A percentile compares a stretch with the other conserved stretches of the same genome.
Conservation (phyloP, 2,113 vertebrate genomes). For the Microtus montanus region DNA sequence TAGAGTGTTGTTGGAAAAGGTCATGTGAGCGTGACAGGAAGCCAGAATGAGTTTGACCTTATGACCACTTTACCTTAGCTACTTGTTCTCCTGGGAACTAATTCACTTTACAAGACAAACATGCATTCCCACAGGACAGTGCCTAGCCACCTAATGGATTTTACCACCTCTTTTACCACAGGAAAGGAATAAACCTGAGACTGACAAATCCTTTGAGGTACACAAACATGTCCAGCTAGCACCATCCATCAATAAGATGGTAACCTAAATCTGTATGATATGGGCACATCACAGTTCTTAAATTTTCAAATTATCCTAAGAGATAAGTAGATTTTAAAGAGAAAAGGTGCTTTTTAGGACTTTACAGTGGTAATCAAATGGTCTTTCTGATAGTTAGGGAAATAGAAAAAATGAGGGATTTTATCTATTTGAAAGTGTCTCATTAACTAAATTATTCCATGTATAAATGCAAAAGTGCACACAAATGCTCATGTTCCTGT, state of each 20-base stretch:
- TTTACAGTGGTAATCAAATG: neutral
- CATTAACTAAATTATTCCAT: neutral
- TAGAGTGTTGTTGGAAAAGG: neutral
- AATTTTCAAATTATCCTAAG: neutral
- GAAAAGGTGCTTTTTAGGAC: neutral
- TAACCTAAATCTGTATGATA: accelerated
- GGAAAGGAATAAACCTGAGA: no score
- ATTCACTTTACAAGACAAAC: neutral
- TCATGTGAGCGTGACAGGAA: neutral
- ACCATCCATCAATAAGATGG: neutral
- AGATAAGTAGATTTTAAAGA: neutral
- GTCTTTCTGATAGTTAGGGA: neutral
- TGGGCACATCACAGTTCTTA: neutral
- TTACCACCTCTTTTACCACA: neutral
- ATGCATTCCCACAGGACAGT: neutral
- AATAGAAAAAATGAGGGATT: neutral
- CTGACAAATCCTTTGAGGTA: neutral
- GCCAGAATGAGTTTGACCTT: neutral
- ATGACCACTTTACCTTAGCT: neutral
- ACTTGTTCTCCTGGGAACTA: neutral
- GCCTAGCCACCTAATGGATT: neutral
- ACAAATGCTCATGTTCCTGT: neutral
- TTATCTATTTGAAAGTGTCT: neutral
- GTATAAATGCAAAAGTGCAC: neutral
- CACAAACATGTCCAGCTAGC: neutral